Percentiles rank a stretch among this genome's conserved stretches.
phyloP scores from a whole-genome alignment of 1,140 invertebrate genomes.

The Eupristina koningsbergeri region DNA sequence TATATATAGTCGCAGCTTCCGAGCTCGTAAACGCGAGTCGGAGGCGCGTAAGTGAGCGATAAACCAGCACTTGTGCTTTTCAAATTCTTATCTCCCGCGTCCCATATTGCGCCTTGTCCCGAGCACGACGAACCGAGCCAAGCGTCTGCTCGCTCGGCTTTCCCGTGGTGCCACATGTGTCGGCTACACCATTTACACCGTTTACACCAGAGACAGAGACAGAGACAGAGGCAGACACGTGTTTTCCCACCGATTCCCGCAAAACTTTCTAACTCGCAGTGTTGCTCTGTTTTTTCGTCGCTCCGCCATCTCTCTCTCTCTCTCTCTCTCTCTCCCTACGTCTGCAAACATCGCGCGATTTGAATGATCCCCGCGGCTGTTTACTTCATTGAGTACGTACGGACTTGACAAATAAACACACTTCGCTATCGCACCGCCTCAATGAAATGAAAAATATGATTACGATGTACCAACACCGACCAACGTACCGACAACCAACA shows the following conservation, averaged over 20 bases:
- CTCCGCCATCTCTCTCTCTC: neutral
- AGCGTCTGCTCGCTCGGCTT: neutral
- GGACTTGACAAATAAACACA: neutral
- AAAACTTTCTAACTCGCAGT: slow-evolving; percentile 28
- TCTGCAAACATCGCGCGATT: neutral
- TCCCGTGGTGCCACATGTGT: neutral
- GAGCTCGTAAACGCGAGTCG: neutral
- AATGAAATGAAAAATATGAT: slow-evolving; percentile 13
- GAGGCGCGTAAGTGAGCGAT: slow-evolving; percentile 9
- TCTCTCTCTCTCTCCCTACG: neutral
- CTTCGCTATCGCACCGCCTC: neutral
- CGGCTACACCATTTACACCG: too few species aligned
- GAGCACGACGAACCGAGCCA: neutral
- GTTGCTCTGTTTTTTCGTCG: neutral
- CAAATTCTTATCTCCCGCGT: slow-evolving; percentile 25
- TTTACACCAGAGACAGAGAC: too few species aligned
- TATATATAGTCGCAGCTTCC: neutral
- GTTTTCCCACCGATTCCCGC: slow-evolving; percentile 2
- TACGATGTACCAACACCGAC: neutral
- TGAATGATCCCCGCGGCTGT: neutral
- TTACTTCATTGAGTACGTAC: neutral
- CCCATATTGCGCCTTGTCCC: slow-evolving; percentile 14
- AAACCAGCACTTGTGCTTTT: slow-evolving; percentile 19
- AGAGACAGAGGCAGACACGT: too few species aligned
- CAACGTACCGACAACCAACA: neutral